A percentile compares a stretch with the other conserved stretches of the same genome.
These are phyloP conservation scores for Drosophila kikkawai DNA, from an alignment of 1,140 invertebrate species.

Conservation along the genomic window DNA sequence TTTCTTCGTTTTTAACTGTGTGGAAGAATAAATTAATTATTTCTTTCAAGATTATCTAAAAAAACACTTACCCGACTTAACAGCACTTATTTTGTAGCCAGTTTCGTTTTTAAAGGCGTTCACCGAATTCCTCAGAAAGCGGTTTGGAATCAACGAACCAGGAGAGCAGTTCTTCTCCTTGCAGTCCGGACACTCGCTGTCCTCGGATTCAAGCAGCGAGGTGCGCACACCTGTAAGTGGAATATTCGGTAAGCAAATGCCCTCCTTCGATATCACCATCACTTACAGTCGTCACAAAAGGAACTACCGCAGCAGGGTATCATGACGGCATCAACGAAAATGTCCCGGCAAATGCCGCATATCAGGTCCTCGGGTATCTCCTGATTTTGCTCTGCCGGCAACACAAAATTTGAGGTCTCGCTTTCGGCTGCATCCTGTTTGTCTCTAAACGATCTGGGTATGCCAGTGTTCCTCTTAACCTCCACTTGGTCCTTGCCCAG, in stretches of 20 bases:
- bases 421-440: constrained; percentile 63
- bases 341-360: constrained; percentile 96
- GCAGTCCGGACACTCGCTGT: constrained; percentile 97
- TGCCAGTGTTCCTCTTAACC: constrained; percentile 97
- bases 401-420: constrained; percentile 49
- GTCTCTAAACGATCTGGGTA: constrained; percentile 98
- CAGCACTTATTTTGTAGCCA: constrained; percentile 88
- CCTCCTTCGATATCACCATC: constrained; percentile 32
- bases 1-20: constrained; percentile 35
- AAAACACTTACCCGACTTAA: constrained; percentile 54
- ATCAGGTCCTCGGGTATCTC: constrained; percentile 95
- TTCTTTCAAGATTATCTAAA: no score
- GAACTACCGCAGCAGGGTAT: constrained; percentile 99
- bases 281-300: constrained; percentile 98
- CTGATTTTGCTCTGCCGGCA: constrained; percentile 74
- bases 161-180: constrained; percentile 96
- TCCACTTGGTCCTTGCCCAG: constrained; percentile 87
- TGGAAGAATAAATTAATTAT: not conserved
- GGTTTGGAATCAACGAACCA: constrained; percentile 96
- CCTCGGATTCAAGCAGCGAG: constrained; percentile 95
- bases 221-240: constrained; percentile 91
- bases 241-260: not conserved
- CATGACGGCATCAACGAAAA: constrained; percentile 98
- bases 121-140: constrained; percentile 94
- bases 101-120: constrained; percentile 95